These are phyloP conservation scores for Eublepharis macularius DNA, from an alignment of 2,113 vertebrate species.

Conservation along the genomic window DNA sequence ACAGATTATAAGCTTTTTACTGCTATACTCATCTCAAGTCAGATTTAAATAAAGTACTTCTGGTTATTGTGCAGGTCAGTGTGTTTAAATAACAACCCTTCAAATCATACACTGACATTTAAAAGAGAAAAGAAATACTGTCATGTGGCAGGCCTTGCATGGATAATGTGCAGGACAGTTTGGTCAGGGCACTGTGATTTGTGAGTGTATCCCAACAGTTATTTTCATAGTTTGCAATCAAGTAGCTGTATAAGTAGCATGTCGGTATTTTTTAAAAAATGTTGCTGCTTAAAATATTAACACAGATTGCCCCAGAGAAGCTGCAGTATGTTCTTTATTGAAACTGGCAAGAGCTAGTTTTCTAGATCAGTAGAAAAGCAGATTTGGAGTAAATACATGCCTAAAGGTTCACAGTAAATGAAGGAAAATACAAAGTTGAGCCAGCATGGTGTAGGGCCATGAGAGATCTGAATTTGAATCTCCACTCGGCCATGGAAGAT, in stretches of 20 bases:
- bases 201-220: slow-evolving; percentile 49
- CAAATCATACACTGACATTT: slow-evolving; percentile 62
- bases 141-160: slow-evolving; percentile 54
- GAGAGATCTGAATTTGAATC: too few species aligned
- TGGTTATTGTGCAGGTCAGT: slow-evolving; percentile 63
- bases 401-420: background rate
- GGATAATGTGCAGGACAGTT: slow-evolving; percentile 52
- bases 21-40: slow-evolving; percentile 54
- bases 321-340: slow-evolving; percentile 17
- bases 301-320: slow-evolving; percentile 46
- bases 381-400: background rate
- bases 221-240: slow-evolving; percentile 59
- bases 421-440: background rate
- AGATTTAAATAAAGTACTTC: slow-evolving; percentile 63
- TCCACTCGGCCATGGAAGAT: too few species aligned
- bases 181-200: slow-evolving; percentile 60
- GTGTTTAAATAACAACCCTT: slow-evolving; percentile 63
- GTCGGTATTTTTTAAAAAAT: slow-evolving; percentile 45
- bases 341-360: slow-evolving; percentile 42
- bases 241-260: slow-evolving; percentile 54
- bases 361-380: slow-evolving; percentile 2
- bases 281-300: slow-evolving; percentile 56
- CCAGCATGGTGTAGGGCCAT: too few species aligned
- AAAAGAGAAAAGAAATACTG: slow-evolving; percentile 59
- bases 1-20: slow-evolving; percentile 61